Conservation (phyloP, 2,113 vertebrate species). For the Cryptomyrus ogoouensis region DNA sequence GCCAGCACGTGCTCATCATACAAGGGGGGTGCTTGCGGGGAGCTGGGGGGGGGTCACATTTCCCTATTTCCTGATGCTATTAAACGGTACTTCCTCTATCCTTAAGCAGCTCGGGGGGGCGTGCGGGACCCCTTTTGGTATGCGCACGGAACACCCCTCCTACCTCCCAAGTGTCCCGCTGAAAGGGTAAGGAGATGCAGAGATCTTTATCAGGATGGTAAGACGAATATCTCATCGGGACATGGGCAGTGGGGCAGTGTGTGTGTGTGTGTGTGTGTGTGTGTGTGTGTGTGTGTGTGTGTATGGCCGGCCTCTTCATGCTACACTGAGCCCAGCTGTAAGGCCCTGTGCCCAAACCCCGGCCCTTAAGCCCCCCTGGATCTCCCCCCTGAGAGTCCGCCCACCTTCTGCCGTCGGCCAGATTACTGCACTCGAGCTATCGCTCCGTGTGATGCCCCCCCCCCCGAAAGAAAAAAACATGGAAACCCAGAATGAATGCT, state of each 20-base stretch:
- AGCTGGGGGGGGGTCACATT: constrained; percentile 61
- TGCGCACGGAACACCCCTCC: constrained; percentile 59
- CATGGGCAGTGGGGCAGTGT: constrained; percentile 58
- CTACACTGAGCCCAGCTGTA: not conserved
- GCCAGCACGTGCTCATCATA: constrained; percentile 84
- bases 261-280: not conserved
- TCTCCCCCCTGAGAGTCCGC: not conserved
- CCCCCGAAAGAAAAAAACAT: not conserved
- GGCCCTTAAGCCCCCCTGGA: not conserved
- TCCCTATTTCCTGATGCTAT: constrained; percentile 82
- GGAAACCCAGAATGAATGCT: not conserved
- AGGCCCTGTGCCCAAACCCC: not conserved
- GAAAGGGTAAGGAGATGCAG: constrained; percentile 69
- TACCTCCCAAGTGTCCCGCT: constrained; percentile 58
- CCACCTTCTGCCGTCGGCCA: not conserved
- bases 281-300: too few relatives aligned
- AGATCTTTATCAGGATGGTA: constrained; percentile 73
- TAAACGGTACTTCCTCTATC: constrained; percentile 76
- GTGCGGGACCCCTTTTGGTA: constrained; percentile 67
- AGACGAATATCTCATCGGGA: constrained; percentile 70
- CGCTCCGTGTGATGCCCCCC: not conserved
- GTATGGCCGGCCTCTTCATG: not conserved
- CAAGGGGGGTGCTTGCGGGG: constrained; percentile 45
- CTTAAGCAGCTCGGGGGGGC: constrained; percentile 67
- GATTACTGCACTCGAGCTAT: not conserved